Percentiles rank a stretch among this genome's conserved stretches.
These are phyloP conservation scores for Cololabis saira DNA, from an alignment of 2,113 vertebrate species.

Conservation along the genomic window DNA sequence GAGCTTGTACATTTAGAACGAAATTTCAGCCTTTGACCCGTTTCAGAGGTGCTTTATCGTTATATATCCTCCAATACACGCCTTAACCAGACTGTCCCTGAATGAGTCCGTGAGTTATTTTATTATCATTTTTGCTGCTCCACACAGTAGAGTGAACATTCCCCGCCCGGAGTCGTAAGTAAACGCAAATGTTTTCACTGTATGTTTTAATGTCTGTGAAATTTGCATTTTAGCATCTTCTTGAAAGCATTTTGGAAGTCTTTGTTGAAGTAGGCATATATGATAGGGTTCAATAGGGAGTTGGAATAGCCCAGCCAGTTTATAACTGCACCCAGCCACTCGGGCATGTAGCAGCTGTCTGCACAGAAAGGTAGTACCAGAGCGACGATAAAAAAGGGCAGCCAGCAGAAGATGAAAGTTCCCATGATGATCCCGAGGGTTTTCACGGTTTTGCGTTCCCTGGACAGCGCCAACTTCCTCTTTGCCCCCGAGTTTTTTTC, in stretches of 20 bases:
- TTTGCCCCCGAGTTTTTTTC: conserved; percentile 88
- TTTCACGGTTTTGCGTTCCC: conserved; percentile 97
- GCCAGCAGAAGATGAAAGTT: conserved; percentile 98
- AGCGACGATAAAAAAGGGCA: conserved; percentile 97
- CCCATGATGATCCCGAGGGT: conserved; percentile 98
- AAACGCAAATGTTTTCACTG: not conserved
- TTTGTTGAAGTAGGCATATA: conserved; percentile 99
- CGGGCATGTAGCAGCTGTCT: conserved; percentile 91
- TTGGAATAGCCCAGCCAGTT: conserved; percentile 99
- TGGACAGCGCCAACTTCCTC: conserved; percentile 90
- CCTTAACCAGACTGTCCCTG: conserved; percentile 62
- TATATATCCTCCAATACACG: conserved; percentile 26
- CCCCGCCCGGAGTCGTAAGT: conserved; percentile 10
- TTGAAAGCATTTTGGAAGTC: conserved; percentile 99
- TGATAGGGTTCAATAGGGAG: conserved; percentile 96
- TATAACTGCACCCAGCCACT: conserved; percentile 89
- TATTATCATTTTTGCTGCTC: conserved; percentile 15
- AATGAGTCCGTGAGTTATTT: conserved; percentile 40
- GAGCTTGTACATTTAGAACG: conserved; percentile 65
- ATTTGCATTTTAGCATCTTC: conserved; percentile 97
- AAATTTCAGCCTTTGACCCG: conserved; percentile 35
- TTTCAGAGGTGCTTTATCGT: conserved; percentile 12
- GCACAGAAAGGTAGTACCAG: conserved; percentile 94
- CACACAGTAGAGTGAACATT: conserved; percentile 28
- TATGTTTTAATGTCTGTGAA: conserved; percentile 83